Base-by-base conservation (phyloP, 2,888 invertebrate genomes). In the Heliconius hortense region DNA sequence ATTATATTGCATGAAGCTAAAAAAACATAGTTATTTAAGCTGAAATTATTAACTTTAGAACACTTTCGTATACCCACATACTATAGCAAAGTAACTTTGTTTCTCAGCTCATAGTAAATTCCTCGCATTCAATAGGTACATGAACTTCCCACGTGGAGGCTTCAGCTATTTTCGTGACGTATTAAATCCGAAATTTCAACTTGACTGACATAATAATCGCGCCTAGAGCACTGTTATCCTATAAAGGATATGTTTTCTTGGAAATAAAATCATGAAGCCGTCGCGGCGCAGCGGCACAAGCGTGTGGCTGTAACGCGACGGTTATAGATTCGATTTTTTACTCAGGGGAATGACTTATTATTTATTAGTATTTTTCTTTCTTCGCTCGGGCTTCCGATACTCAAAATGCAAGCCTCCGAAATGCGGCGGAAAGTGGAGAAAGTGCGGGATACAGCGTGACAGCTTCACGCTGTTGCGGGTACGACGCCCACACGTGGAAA, bases 141-240 rank as follows among this genome's bases (percentile, higher is more conserved):
- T 3, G 68, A 31, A 56, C 68, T 31, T 26, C 26, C 53, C n/a
- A 11, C 53, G 28, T 31, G 48, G n/a, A 53, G 31, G 53, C 53
- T 69, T 13, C 13, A 69, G 53, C 31, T 68, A 68, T 68, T 69
- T 69, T n/a, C 31, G 15, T 53, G 31, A 31, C 53, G 31, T 56
- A 31, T 53, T 53, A 28, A 48, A 69, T 53, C 31, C 53, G 11
- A 53, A 53, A 31, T 68, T 68, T 31, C 68, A 5, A 53, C n/a
- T 53, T n/a, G 21, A 53, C n/a, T 53, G 68, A 68, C 64, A 21
- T 53, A n/a, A 31, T 69, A 69, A 53, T 69, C 31, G 68, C 31
- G n/a, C 31, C 11, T 13, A 11, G 21, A 53, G 31, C 13, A 15
- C n/a, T 69, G 28, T 69, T 31, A 31, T 69, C 68, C n/a, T 56